Evolutionary conservation across 2,797 vertebrate genomes (phyloP), one percentile per base, ranked within the genome.

Genomic region (Malacoraja senta): DNA sequence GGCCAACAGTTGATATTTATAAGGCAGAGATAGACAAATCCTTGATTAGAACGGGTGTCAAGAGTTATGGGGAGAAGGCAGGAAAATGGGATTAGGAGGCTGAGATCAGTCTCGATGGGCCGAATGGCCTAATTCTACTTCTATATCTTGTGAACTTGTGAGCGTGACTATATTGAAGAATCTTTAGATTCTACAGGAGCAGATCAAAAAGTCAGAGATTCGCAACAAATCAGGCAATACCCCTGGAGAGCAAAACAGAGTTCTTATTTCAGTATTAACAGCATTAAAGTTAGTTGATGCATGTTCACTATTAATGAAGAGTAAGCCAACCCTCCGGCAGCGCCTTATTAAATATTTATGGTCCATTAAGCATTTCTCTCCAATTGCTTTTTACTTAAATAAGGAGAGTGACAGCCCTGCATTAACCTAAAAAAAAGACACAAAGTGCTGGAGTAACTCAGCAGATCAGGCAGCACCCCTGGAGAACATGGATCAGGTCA

Each of bases 271-370:
- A 61, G 24, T 53, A 53, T 53, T 53, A 53, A 53, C 44, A 53
- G 44, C 44, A 53, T 71, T 71, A 71, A 71, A 71, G 68, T 71
- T 91, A 29, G 0, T 38, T 72, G 44, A 91, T 74, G 24, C 35
- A 91, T 21, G 44, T 91, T 29, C 38, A 44, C 9, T 26, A 91
- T 35, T 74, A 74, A 91, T 68, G 29, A 90, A 68, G 26, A 68
- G 26, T 91, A 35, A 91, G 9, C 71, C 35, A 74, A 35, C 90
- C 44, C 71, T 35, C 35, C 74, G 90, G 35, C 35, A 53, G 90
- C 71, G 72, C 65, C 65, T 91, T 38, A 71, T 91, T 91, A 91
- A 91, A 91, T 72, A 72, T 72, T 74, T 35, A 72, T 38, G 32
- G n/a, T 44, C n/a, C 88, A 91, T 21, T 91, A 91, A 91, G 24